Evolutionary conservation across 2,797 vertebrate genomes (phyloP).

Genomic region (Eremophila alpestris): DNA sequence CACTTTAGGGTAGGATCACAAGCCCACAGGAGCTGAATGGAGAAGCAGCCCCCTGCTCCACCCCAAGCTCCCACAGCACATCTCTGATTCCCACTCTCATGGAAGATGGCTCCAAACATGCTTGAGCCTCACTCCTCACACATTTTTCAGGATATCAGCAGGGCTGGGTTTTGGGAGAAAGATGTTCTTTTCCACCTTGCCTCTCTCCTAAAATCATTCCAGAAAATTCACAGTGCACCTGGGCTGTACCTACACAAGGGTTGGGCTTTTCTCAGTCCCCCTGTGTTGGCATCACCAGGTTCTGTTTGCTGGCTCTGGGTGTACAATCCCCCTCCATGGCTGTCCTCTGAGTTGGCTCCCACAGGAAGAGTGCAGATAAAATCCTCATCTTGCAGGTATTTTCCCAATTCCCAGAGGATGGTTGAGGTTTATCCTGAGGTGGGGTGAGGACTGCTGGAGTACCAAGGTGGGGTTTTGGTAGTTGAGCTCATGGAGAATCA

Average conservation of each 20-base stretch:
- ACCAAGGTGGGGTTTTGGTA: background rate
- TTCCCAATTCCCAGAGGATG: background rate
- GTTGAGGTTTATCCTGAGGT: background rate
- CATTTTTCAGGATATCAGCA: background rate
- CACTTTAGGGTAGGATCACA: background rate
- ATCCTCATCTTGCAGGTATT: background rate
- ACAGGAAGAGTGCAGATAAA: background rate
- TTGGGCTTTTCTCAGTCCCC: background rate
- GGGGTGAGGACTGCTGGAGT: background rate
- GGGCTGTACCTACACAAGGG: background rate
- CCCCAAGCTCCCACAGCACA: fast-evolving
- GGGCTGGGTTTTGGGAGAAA: background rate
- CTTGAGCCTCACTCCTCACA: background rate
- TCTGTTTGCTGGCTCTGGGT: background rate
- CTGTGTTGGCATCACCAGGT: fast-evolving
- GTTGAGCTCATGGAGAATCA: background rate
- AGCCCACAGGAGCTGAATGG: fast-evolving
- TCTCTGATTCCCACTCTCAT: background rate
- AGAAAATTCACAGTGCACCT: background rate
- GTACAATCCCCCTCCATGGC: fast-evolving
- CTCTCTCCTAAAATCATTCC: fast-evolving
- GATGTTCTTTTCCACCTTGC: background rate
- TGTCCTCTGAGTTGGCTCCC: background rate
- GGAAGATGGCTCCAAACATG: background rate
- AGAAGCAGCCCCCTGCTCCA: background rate